phyloP scores from a whole-genome alignment of 2,797 vertebrate species.

The Sternarchorhynchus goeldii region DNA sequence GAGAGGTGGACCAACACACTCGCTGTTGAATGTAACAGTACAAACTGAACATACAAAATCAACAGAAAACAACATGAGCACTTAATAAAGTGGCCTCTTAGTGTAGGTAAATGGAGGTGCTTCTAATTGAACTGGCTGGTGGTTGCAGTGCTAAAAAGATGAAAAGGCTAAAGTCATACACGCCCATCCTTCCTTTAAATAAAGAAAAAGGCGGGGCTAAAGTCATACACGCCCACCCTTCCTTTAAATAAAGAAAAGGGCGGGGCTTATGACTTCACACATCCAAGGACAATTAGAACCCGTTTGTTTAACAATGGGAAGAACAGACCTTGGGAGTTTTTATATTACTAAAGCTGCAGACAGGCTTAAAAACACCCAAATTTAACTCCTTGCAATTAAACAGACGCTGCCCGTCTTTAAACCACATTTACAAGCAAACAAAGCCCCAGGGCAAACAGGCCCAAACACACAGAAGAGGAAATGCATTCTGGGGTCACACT shows the following conservation, averaged over 20 bases:
- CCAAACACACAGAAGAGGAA: conserved; percentile 30
- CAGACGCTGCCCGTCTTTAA: neutral
- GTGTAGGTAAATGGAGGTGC: no score
- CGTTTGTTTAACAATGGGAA: conserved; percentile 6
- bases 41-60: no score
- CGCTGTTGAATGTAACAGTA: no score
- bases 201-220: no score
- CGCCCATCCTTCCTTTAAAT: no score
- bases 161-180: neutral
- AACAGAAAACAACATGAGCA: no score
- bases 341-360: conserved; percentile 29
- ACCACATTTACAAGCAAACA: conserved; percentile 30
- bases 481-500: conserved; percentile 30
- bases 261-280: neutral
- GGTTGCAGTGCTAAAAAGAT: neutral
- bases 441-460: conserved; percentile 2
- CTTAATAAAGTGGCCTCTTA: no score
- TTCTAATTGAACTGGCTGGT: no score
- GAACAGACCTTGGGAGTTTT: conserved; percentile 20
- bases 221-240: no score
- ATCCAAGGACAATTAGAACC: conserved; percentile 14
- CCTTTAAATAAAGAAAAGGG: no score
- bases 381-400: conserved; percentile 8
- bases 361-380: conserved; percentile 26
- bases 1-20: no score